Conservation (phyloP, 2,888 invertebrate species). For the Stenoptilia bipunctidactyla region DNA sequence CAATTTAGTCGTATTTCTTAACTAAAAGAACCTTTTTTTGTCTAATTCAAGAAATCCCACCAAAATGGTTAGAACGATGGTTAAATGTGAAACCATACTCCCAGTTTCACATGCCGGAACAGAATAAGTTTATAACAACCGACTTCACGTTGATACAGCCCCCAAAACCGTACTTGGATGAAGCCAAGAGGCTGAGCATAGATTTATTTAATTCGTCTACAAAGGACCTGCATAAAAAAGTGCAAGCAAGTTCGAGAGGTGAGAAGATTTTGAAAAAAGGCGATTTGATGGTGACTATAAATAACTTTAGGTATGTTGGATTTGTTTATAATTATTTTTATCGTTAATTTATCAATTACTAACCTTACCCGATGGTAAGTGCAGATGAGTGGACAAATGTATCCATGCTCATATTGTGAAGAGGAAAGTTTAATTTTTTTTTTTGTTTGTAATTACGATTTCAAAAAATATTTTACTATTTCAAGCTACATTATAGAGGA, state of each 20-base stretch:
- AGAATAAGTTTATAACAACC: conserved; percentile 80
- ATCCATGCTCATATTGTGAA: too few relatives aligned
- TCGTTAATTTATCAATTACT: too few relatives aligned
- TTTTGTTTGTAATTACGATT: too few relatives aligned
- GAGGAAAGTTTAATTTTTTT: too few relatives aligned
- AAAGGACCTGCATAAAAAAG: conserved; percentile 45
- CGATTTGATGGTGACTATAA: conserved; percentile 48
- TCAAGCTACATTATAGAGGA: too few relatives aligned
- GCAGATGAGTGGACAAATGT: too few relatives aligned
- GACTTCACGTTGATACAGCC: conserved; percentile 75
- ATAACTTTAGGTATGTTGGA: conserved; percentile 45
- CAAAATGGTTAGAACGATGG: conserved; percentile 76
- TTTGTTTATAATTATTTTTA: not conserved
- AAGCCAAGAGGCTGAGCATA: conserved; percentile 31
- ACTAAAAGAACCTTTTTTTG: too few relatives aligned
- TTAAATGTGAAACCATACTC: conserved; percentile 59
- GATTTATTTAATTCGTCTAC: conserved; percentile 30
- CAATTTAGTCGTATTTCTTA: too few relatives aligned
- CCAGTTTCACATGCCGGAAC: conserved; percentile 77
- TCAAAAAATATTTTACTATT: too few relatives aligned
- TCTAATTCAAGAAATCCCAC: conserved; percentile 62
- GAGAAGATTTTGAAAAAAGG: conserved; percentile 29
- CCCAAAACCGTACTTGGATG: conserved; percentile 34
- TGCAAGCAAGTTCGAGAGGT: conserved; percentile 16
- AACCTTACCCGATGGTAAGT: too few relatives aligned